Evolutionary conservation across 2,888 invertebrate genomes (phyloP), one percentile per base, ranked within the genome.

Genomic region (Periphyllus acericola): DNA sequence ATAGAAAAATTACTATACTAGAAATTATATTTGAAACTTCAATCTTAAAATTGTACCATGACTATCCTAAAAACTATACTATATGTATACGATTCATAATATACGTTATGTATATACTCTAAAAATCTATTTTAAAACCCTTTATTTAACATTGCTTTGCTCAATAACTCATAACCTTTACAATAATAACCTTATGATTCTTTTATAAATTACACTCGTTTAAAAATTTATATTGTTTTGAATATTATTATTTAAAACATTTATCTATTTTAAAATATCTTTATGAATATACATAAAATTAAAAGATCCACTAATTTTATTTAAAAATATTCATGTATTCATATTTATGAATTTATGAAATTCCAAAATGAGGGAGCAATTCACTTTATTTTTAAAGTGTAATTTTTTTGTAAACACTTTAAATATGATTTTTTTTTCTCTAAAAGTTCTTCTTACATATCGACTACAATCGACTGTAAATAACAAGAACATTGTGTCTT

Each of bases 281-380:
- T 25, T 32, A 4, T 21, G 5, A 21, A n/a, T 40, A 46, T 40
- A n/a, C n/a, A n/a, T 75, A 40, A 46, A 75, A 46, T n/a, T n/a
- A 40, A 75, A 75, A 75, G 40, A 6, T 1, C 40, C n/a, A n/a
- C 36, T 74, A 25, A 40, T 17, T 46, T 68, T 46, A 75, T 75
- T 75, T n/a, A n/a, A 75, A 40, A 75, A 40, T 75, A 75, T 75
- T 75, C 40, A 75, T 46, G n/a, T 11, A 75, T 40, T 40, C 75
- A n/a, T 75, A 46, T 46, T 74, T 40, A 46, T 46, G 40, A 75
- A 75, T 40, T 75, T 40, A 75, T 46, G 14, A 75, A n/a, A 40
- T 72, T 72, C 21, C 25, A 8, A 40, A 40, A 14, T 75, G n/a
- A 75, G 25, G 9, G 19, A 46, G 40, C 40, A 46, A 75, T n/a